Evolutionary conservation across 2,113 vertebrate species (phyloP).

Genomic region (Paratilapia polleni): DNA sequence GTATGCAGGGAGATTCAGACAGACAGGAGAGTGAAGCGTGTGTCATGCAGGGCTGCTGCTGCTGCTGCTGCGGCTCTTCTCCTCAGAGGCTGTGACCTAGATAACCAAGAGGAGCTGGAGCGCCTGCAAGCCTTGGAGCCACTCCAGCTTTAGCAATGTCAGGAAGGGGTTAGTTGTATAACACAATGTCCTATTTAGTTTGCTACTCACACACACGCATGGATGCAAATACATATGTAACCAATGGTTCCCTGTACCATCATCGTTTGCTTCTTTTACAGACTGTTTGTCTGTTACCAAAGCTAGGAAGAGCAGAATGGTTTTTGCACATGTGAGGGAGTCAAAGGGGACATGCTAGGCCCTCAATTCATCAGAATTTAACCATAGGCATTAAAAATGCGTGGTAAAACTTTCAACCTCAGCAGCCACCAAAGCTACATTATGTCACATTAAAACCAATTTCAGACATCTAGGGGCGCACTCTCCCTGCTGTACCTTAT

Average conservation of each 20-base stretch:
- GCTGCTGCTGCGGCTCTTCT: conserved; percentile 71
- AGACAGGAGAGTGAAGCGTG: conserved; percentile 81
- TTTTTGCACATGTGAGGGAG: not conserved
- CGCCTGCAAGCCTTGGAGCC: conserved; percentile 78
- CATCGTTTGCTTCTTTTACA: not conserved
- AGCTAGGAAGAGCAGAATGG: not conserved
- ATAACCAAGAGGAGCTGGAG: conserved; percentile 80
- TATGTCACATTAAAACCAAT: conserved; percentile 29
- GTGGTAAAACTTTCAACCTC: conserved; percentile 64
- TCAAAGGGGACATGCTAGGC: not conserved
- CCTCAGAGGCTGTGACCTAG: conserved; percentile 81
- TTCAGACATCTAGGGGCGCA: conserved; percentile 26
- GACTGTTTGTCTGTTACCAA: not conserved
- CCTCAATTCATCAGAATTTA: conserved; percentile 42
- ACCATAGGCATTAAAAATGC: conserved; percentile 50
- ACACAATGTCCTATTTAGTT: conserved; percentile 80
- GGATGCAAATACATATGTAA: conserved; percentile 56
- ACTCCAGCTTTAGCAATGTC: conserved; percentile 79
- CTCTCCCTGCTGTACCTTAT: conserved; percentile 12
- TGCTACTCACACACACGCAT: conserved; percentile 56
- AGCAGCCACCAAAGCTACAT: conserved; percentile 48
- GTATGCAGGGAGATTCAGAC: conserved; percentile 69
- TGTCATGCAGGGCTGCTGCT: conserved; percentile 73
- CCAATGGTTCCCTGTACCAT: conserved; percentile 22
- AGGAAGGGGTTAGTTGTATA: conserved; percentile 81